Evolutionary conservation across 1,140 invertebrate species (phyloP), one percentile per base, ranked within the genome.

Genomic region (Drosophila watanabei): DNA sequence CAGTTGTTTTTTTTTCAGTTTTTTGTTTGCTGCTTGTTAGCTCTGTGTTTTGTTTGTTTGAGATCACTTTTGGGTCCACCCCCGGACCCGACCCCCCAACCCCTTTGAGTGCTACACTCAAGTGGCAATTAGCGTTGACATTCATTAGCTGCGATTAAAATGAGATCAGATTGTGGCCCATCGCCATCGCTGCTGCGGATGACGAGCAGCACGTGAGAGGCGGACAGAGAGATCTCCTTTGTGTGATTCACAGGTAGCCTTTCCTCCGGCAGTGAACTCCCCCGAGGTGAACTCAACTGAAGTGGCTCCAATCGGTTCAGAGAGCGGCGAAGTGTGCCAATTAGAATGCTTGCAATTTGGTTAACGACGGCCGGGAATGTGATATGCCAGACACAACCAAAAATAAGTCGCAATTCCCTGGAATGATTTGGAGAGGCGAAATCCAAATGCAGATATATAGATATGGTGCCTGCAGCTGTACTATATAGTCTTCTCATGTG

Each of bases 141-240:
- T 72, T 88, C 85, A 88, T 88, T 88, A 85, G 78, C 82, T 66
- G 79, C 82, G 87, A 88, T 88, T 88, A 89, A 89, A 88, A 59
- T 79, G 81, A 89, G 85, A 88, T 88, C 85, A 89, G 85, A 88
- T 88, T 88, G 52, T 66, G 79, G 35, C 39, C 39, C 45, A 43
- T 56, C 33, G 56, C 75, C 24, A 48, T 49, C 46, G 11, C 11
- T 28, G 20, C 28, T 39, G 46, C 14, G 60, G 78, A 65, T 69
- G 78, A 85, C 82, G 73, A 75, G 64, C 69, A 76, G 62, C 82
- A 85, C 82, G 79, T 86, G 82, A 79, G 63, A 33, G 59, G 69
- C 49, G 61, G 70, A 52, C 79, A 43, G 39, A 63, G 49, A 48
- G 49, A 52, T 43, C 60, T 60, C 64, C 66, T 28, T 51, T 46